These are phyloP conservation scores for Steatocranus sp. DNA, from an alignment of 2,797 vertebrate species.

Conservation along the genomic window DNA sequence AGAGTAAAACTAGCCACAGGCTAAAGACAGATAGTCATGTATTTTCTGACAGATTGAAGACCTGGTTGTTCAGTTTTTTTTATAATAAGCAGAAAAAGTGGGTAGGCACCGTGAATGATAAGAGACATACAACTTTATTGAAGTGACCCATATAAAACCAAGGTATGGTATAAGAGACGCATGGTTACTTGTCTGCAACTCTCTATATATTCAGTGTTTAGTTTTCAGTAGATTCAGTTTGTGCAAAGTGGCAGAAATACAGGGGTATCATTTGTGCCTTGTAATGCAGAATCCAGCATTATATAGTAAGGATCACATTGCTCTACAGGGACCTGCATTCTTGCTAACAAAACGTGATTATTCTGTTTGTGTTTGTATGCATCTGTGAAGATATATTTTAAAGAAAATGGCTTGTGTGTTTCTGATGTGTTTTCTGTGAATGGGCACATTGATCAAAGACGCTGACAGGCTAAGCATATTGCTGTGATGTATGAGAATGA, in stretches of 20 bases:
- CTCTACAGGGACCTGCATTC: neutral
- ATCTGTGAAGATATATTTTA: neutral
- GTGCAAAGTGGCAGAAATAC: neutral
- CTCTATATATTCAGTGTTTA: neutral
- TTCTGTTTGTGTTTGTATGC: neutral
- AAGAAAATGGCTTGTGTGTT: neutral
- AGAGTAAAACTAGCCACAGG: neutral
- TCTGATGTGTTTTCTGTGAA: neutral
- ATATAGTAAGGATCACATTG: neutral
- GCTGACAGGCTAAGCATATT: neutral
- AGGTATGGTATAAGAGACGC: neutral
- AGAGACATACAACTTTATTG: neutral
- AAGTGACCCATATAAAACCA: neutral
- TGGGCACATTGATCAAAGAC: neutral
- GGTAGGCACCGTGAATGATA: neutral
- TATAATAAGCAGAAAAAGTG: neutral
- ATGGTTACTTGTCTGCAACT: neutral
- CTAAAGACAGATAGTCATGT: neutral
- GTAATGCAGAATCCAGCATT: neutral
- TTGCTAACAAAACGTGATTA: neutral
- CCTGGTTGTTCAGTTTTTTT: neutral
- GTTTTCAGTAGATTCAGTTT: neutral
- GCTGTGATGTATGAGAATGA: constrained; percentile 41
- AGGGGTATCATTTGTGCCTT: neutral
- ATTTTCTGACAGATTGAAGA: neutral